Percentiles rank a stretch among this genome's conserved stretches.
These are phyloP conservation scores for Bombus balteatus DNA, from an alignment of 1,140 invertebrate genomes.

Conservation along the genomic window DNA sequence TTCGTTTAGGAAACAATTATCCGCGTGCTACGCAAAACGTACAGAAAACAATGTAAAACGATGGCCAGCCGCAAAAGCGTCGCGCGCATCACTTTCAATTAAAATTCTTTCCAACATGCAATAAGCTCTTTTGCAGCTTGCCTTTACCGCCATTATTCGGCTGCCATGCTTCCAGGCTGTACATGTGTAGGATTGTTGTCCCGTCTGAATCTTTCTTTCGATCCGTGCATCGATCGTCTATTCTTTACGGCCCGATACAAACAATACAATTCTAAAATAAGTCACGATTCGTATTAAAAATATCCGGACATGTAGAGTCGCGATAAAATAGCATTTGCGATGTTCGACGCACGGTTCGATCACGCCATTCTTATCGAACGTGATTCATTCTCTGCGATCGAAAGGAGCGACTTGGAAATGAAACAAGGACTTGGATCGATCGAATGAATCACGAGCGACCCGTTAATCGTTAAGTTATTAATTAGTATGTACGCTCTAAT, in stretches of 20 bases:
- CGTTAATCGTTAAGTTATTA: slow-evolving; percentile 60
- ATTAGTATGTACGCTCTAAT: slow-evolving; percentile 66
- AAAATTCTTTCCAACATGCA: slow-evolving; percentile 15
- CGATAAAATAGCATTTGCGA: not conserved
- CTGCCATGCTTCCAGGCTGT: slow-evolving; percentile 68
- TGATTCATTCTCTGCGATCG: slow-evolving; percentile 12
- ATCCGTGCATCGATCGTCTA: slow-evolving; percentile 28
- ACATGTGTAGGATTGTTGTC: slow-evolving; percentile 63
- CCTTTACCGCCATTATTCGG: slow-evolving; percentile 59
- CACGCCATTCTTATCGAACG: slow-evolving; percentile 26
- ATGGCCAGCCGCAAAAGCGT: not conserved
- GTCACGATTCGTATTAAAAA: not conserved
- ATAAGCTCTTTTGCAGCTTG: slow-evolving; percentile 58
- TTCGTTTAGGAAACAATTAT: slow-evolving; percentile 19
- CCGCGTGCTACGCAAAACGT: slow-evolving; percentile 5
- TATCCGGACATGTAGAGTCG: fast-evolving
- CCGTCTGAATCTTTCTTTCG: slow-evolving; percentile 38
- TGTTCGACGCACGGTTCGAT: slow-evolving; percentile 43
- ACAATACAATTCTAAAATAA: too few relatives aligned
- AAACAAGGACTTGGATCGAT: not conserved
- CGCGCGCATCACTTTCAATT: slow-evolving; percentile 4
- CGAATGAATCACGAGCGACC: slow-evolving; percentile 36
- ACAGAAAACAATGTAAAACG: slow-evolving; percentile 8
- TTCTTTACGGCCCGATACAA: not conserved
- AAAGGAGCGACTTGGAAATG: not conserved